Conservation (phyloP, 1,140 invertebrate genomes). For the Bombus waltoni region DNA sequence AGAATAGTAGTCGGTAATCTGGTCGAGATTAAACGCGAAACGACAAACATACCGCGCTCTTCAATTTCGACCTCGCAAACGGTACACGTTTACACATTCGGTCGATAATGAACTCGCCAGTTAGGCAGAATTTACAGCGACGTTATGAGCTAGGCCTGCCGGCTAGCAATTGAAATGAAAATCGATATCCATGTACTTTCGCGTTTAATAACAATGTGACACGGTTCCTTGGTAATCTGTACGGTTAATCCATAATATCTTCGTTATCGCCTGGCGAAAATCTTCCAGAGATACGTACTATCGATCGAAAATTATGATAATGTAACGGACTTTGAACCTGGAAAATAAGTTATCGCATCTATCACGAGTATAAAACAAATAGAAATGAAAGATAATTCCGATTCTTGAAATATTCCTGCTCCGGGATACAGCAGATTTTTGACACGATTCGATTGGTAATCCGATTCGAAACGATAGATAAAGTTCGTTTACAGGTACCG, state of each 20-base stretch:
- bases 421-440: too few relatives aligned
- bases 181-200: conserved; percentile 15
- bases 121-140: conserved; percentile 13
- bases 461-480: not conserved
- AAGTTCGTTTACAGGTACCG: conserved; percentile 83
- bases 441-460: too few relatives aligned
- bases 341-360: not conserved
- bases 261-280: not conserved
- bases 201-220: not conserved
- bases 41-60: conserved; percentile 6
- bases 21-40: not conserved
- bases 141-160: not conserved
- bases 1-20: not conserved
- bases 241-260: conserved; percentile 6
- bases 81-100: not conserved
- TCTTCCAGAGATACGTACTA: not conserved
- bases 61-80: conserved; percentile 1
- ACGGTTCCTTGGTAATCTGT: not conserved
- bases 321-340: not conserved
- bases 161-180: conserved; percentile 15
- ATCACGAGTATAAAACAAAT: not conserved
- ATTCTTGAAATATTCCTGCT: not conserved
- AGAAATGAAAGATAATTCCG: not conserved
- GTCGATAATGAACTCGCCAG: conserved; percentile 16
- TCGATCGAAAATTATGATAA: not conserved